Evolutionary conservation across 2,797 vertebrate species (phyloP), one percentile per base, ranked within the genome.

Genomic region (Vultur gryphus): DNA sequence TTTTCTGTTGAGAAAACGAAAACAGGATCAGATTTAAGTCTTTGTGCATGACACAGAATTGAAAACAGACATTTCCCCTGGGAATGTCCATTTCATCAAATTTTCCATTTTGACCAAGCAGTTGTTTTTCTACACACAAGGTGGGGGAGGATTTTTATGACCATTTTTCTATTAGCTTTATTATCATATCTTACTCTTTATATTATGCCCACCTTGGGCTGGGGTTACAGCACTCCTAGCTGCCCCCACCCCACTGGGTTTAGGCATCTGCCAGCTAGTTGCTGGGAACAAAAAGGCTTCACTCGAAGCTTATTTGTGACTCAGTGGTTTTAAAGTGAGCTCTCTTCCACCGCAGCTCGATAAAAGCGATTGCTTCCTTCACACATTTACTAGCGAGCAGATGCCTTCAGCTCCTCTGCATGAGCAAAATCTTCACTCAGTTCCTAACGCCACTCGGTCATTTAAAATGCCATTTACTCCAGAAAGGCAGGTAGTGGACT

Each of bases 61-160:
- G 72, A 95, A 96, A 94, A 57, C 80, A 93, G 76, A 82, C 51
- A 62, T 66, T 91, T 95, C 70, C 76, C 65, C 44, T 46, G 65
- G 44, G 52, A 91, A 86, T 17, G 10, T 35, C 79, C 51, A 55
- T 88, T 89, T 82, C 83, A 88, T 90, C 85, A 75, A 17, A 20
- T 86, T 94, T 97, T 93, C 90, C 93, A 17, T 58, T 88, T 91
- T 65, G 85, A 88, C 48, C 64, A 59, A 80, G 57, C 11, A 6
- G 31, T 43, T 83, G 48, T 84, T 95, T 95, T 94, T 37, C 80
- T 67, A 39, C 69, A 51, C 44, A 39, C 24, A n/a, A 91, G 37
- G 31, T 35, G 8, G 9, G n/a, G 43, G 11, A 88, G 69, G 43
- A 78, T 13, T 46, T 95, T 67, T 61, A 88, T 35, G 57, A 48